phyloP scores from a whole-genome alignment of 2,113 vertebrate species.

The Sylvilagus bachmani region DNA sequence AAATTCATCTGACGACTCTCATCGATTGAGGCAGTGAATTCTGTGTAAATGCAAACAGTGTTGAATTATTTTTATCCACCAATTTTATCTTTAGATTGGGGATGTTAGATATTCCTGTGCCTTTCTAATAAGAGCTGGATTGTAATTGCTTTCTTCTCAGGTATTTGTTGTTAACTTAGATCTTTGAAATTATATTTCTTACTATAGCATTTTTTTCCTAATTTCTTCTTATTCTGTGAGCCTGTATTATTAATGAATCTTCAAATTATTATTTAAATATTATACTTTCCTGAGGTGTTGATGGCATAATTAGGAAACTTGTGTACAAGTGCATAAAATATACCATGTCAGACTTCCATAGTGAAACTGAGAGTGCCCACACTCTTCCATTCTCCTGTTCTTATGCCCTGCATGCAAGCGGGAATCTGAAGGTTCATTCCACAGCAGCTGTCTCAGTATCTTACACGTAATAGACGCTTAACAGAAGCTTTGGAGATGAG shows the following conservation, averaged over 20 bases:
- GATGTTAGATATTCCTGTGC: background rate
- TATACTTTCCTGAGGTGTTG: background rate
- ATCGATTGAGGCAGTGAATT: background rate
- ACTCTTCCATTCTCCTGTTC: background rate
- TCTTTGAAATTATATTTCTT: background rate
- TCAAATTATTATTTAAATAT: conserved; percentile 35
- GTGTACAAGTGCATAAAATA: background rate
- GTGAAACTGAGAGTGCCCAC: background rate
- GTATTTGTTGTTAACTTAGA: background rate
- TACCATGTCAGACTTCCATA: background rate
- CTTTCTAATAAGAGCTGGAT: background rate
- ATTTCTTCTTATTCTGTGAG: background rate
- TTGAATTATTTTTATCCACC: background rate
- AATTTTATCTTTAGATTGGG: background rate
- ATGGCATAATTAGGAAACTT: background rate
- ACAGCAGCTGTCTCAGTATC: background rate
- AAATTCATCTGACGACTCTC: background rate
- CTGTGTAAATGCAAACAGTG: too few relatives aligned
- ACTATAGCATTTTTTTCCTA: background rate
- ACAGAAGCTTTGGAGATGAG: background rate
- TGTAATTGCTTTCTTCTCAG: background rate
- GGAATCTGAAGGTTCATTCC: background rate
- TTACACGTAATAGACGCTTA: background rate
- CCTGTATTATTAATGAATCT: background rate
- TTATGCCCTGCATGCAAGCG: background rate